These are phyloP conservation scores for Sturnus vulgaris DNA, from an alignment of 2,113 vertebrate genomes.

Conservation along the genomic window DNA sequence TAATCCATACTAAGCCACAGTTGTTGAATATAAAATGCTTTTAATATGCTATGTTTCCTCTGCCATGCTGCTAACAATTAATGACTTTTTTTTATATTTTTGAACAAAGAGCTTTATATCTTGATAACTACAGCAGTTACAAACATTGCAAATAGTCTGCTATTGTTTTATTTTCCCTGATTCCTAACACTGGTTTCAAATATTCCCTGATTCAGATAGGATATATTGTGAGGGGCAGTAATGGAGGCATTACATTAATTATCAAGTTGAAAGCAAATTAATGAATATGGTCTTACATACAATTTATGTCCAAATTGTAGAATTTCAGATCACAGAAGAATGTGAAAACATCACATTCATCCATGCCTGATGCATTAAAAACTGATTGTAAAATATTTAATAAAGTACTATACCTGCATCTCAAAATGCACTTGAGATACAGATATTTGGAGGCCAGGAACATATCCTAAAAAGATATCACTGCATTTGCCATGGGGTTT, in stretches of 20 bases:
- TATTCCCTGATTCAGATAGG: background rate
- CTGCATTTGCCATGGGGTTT: background rate
- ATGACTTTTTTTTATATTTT: background rate
- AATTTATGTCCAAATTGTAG: background rate
- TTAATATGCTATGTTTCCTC: background rate
- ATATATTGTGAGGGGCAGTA: background rate
- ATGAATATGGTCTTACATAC: background rate
- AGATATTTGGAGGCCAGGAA: background rate
- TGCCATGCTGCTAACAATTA: background rate
- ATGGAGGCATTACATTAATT: background rate
- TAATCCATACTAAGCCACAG: background rate
- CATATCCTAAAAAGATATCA: background rate
- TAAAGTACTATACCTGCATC: background rate
- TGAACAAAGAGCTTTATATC: background rate
- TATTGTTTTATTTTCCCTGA: background rate
- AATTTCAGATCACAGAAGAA: background rate
- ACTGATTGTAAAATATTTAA: background rate
- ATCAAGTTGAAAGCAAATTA: background rate
- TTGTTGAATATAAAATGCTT: background rate
- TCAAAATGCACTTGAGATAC: background rate
- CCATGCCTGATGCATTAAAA: background rate
- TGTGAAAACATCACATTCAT: background rate
- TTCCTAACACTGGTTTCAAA: background rate
- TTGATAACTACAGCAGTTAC: background rate
- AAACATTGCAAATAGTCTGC: background rate